A percentile compares a stretch with the other conserved stretches of the same genome.
These are phyloP conservation scores for Scleropages formosus DNA, from an alignment of 2,797 vertebrate genomes.

Conservation along the genomic window DNA sequence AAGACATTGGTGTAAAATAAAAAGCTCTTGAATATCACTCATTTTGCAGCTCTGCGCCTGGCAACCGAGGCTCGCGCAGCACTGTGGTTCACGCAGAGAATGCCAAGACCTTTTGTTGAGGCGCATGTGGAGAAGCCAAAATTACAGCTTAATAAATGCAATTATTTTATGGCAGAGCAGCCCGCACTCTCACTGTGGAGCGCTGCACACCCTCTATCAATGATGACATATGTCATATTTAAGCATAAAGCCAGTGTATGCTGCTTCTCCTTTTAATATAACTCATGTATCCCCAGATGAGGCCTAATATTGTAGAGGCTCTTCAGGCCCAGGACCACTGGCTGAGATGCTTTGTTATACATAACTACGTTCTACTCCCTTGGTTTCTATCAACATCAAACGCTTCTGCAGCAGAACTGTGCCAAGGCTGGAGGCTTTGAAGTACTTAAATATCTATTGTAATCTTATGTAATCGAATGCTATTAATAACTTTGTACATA, in stretches of 20 bases:
- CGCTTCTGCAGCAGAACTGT: too few species aligned
- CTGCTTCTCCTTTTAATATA: background rate
- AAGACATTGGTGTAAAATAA: background rate
- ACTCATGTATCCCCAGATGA: background rate
- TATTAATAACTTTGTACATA: too few species aligned
- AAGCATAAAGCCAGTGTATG: background rate
- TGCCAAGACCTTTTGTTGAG: background rate
- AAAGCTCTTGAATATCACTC: background rate
- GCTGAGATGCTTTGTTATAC: background rate
- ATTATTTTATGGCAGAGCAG: background rate
- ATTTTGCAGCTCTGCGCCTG: conserved; percentile 2
- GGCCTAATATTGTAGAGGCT: background rate
- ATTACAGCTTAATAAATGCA: conserved; percentile 5
- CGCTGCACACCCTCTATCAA: background rate
- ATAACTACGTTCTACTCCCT: too few species aligned
- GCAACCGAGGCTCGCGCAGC: background rate
- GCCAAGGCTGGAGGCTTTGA: too few species aligned
- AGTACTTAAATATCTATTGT: too few species aligned
- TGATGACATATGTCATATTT: background rate
- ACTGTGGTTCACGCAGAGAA: background rate
- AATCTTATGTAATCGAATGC: too few species aligned
- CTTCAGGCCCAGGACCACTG: background rate
- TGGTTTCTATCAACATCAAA: too few species aligned
- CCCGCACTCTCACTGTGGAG: background rate
- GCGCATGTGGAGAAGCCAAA: conserved; percentile 10